Percentiles rank a stretch among this genome's conserved stretches.
Conservation (phyloP, 2,888 invertebrate species). For the Brenthis ino region DNA sequence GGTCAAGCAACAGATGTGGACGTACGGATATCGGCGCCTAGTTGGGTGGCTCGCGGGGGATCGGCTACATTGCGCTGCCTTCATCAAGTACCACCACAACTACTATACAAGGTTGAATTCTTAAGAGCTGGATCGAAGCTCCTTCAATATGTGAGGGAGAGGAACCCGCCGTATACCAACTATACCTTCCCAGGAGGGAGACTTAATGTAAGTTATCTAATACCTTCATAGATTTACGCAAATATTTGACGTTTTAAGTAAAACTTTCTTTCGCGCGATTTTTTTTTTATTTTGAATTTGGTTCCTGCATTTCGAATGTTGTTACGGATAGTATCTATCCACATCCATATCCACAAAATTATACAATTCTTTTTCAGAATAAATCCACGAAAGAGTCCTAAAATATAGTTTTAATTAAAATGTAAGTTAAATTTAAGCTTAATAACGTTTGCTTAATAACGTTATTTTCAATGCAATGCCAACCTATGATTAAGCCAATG, state of each 20-base stretch:
- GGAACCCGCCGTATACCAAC: slow-evolving; percentile 87
- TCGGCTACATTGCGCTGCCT: slow-evolving; percentile 88
- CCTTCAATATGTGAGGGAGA: slow-evolving; percentile 89
- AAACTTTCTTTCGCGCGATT: not conserved
- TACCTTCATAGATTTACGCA: too few species aligned
- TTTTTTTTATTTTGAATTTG: not conserved
- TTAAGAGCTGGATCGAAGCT: slow-evolving; percentile 84
- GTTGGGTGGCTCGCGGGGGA: slow-evolving; percentile 88
- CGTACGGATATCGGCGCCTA: slow-evolving; percentile 85
- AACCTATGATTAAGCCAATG: too few species aligned
- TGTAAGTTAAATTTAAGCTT: too few species aligned
- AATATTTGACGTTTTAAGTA: not conserved
- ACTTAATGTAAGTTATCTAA: slow-evolving; percentile 85
- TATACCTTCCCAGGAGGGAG: slow-evolving; percentile 85
- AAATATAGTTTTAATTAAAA: too few species aligned
- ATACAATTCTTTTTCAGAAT: too few species aligned
- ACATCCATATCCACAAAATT: too few species aligned
- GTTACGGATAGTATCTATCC: too few species aligned
- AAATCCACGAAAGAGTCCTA: too few species aligned
- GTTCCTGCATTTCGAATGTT: too few species aligned
- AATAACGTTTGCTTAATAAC: too few species aligned
- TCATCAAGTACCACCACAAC: slow-evolving; percentile 88
- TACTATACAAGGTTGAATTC: slow-evolving; percentile 88
- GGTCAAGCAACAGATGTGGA: slow-evolving; percentile 80
- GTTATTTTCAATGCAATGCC: too few species aligned